Base-by-base conservation (phyloP, 2,113 vertebrate genomes). In the Butastur rufipennis region DNA sequence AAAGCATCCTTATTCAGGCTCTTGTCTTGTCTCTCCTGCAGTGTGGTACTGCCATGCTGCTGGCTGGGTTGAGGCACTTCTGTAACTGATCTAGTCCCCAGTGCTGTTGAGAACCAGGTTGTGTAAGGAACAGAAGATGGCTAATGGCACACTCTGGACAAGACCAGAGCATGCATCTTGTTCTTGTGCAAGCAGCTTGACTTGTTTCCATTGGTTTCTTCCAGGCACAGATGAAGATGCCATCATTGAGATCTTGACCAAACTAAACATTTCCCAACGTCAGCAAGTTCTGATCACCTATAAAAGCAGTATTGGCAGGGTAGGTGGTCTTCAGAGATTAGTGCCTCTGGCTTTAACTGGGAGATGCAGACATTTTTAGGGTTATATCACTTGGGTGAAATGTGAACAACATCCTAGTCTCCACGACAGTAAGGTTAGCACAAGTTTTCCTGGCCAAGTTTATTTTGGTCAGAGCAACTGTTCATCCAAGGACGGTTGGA, bases 151-250 rank as follows among this genome's bases (percentile, higher is more conserved):
- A 3, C 15, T 40, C 38, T 62, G 81, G 45, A 20, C 47, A 52
- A 59, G 31, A 36, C 19, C 75, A 78, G 59, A 62, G 62, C 48
- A 10, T 25, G 22, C 17, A 13, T 16, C 26, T 92, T 68, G 7
- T 73, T 73, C 66, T 56, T 13, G 26, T 25, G 26, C 45, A 81
- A n/a, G 89, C 31, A 55, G 29, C 62, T 29, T 85, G 50, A 52
- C 75, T 79, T 34, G 52, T 86, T 88, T 74, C 63, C 32, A 1
- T 4, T 75, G 95, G 12, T 42, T 34, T 80, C n/a, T 80, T n/a
- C 27, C 86, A 99, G 99, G 99, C 91, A 99, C 99, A 0, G 97
- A 99, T 67, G 99, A 99, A 97, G 98, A 98, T 3, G 95, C 98
- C 45, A 96, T 99, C 88, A 99, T 97, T 7, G 96, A 98, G 1